A percentile compares a stretch with the other conserved stretches of the same genome.
Evolutionary conservation across 2,888 invertebrate species (phyloP).

Genomic region (Xestia rhomboidea): DNA sequence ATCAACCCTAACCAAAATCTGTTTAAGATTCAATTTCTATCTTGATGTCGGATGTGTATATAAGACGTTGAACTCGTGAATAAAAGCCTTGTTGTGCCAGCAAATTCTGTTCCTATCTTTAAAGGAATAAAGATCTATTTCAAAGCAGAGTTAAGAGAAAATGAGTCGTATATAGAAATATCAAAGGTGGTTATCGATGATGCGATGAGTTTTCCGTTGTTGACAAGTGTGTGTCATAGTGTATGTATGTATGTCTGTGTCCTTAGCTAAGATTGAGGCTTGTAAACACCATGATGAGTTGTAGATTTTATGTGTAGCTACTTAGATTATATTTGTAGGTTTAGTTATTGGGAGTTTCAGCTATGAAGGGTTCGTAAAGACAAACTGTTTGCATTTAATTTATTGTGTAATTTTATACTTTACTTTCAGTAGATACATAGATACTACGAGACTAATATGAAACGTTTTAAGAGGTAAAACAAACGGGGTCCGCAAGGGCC

Average conservation of each 20-base stretch:
- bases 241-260: constrained; percentile 59
- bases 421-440: not conserved
- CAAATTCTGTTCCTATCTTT: constrained; percentile 87
- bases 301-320: constrained; percentile 53
- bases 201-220: constrained; percentile 77
- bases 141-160: constrained; percentile 84
- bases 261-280: constrained; percentile 72
- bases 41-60: not conserved
- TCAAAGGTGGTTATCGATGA: constrained; percentile 79
- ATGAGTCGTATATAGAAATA: constrained; percentile 83
- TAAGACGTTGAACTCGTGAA: constrained; percentile 61
- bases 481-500: too few relatives aligned
- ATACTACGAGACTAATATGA: not conserved
- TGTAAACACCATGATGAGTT: constrained; percentile 79
- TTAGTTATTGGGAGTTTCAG: not conserved
- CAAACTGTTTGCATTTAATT: not conserved
- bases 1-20: constrained; percentile 16
- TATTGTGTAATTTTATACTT: not conserved
- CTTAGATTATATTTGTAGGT: constrained; percentile 22
- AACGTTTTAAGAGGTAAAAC: too few relatives aligned
- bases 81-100: constrained; percentile 85
- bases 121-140: constrained; percentile 90
- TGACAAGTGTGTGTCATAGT: constrained; percentile 74
- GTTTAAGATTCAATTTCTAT: constrained; percentile 48
- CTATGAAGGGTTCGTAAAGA: not conserved